Evolutionary conservation across 2,888 invertebrate genomes (phyloP), one percentile per base, ranked within the genome.

Genomic region (Noctua pronuba): DNA sequence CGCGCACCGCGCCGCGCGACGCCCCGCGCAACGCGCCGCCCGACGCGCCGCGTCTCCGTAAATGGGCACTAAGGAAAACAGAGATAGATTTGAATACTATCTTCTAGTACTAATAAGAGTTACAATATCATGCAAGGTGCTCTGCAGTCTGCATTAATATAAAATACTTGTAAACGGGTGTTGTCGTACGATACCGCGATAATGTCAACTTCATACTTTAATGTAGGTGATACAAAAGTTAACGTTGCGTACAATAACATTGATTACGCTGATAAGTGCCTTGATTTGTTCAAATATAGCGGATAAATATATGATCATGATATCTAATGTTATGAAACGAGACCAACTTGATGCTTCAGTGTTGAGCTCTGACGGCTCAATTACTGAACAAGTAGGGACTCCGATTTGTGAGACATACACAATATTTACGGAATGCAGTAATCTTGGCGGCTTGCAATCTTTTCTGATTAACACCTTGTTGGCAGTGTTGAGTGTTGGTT

Each of bases 331-430:
- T 84, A 75, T 73, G 82, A 85, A 77, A 83, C 49, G 70, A 71
- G 75, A 82, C 77, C 84, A 86, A 86, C 88, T 89, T 91, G 88
- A 91, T 86, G 88, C 80, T 75, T 89, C 89, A 89, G 88, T 89
- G 88, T 79, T 82, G 79, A 85, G 81, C 76, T 85, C 81, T 90
- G 91, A 91, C 91, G 88, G 88, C 87, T 92, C 90, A 91, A 92
- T 92, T 93, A 92, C 88, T 77, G 79, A 85, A 88, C 86, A 85
- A 91, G 90, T 88, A 87, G 64, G 58, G 72, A 83, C 77, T 79
- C 75, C 82, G 76, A 87, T 88, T 86, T 77, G 86, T 84, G 35
- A 80, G 62, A 80, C 77, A 77, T 13, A 46, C 38, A 70, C 55
- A 78, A 65, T 70, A 71, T 78, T 72, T 77, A 75, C 72, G 67